A percentile compares a stretch with the other conserved stretches of the same genome.
Conservation (phyloP, 2,797 vertebrate species). For the Peromyscus eremicus region DNA sequence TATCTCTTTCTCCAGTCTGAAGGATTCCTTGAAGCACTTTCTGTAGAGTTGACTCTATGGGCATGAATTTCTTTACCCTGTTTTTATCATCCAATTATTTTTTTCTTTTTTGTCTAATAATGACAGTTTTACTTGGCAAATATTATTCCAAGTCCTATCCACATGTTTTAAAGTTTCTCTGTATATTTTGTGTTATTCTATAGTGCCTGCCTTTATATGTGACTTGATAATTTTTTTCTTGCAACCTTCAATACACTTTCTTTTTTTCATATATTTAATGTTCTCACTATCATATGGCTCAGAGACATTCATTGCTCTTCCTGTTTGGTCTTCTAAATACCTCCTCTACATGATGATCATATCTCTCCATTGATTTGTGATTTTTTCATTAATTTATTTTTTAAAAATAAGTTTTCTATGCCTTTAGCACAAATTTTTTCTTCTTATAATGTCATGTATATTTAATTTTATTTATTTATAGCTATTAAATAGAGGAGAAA, state of each 20-base stretch:
- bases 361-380: not conserved
- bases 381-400: not conserved
- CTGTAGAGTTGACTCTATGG: not conserved
- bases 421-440: not conserved
- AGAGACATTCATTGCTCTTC: too few relatives aligned
- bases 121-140: not conserved
- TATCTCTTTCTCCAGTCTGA: not conserved
- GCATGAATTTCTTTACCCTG: not conserved
- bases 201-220: not conserved
- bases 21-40: not conserved
- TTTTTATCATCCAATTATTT: not conserved
- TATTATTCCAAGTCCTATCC: not conserved
- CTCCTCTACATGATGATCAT: not conserved
- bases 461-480: not conserved
- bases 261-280: not conserved
- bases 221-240: not conserved
- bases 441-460: not conserved
- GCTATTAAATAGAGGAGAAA: not conserved
- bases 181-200: not conserved
- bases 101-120: not conserved
- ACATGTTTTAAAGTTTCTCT: not conserved
- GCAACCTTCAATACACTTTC: not conserved
- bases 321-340: not conserved
- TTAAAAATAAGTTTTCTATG: not conserved
- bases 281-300: too few relatives aligned